These are phyloP conservation scores for Ophion obscuratus DNA, from an alignment of 2,888 invertebrate species.

Conservation along the genomic window DNA sequence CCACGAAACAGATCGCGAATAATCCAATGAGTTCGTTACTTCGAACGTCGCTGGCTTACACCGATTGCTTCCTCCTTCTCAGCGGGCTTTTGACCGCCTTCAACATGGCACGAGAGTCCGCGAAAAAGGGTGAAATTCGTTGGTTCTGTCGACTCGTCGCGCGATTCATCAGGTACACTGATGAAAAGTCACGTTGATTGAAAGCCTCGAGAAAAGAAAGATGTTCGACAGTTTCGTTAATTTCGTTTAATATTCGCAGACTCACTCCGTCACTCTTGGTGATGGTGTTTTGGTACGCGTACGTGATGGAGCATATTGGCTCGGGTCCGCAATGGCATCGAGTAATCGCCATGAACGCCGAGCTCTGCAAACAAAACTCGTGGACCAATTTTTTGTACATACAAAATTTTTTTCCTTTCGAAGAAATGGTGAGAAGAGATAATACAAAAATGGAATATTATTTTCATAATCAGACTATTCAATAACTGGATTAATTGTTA, in stretches of 20 bases:
- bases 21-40: conserved; percentile 87
- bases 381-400: conserved; percentile 89
- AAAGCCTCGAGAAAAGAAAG: background rate
- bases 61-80: conserved; percentile 88
- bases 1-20: conserved; percentile 84
- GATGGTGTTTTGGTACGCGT: conserved; percentile 88
- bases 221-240: background rate
- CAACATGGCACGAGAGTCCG: conserved; percentile 86
- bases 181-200: conserved; percentile 7
- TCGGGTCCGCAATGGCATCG: conserved; percentile 89
- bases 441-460: background rate
- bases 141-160: conserved; percentile 86
- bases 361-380: conserved; percentile 88
- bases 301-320: conserved; percentile 88
- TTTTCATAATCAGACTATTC: too few species aligned
- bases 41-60: conserved; percentile 88
- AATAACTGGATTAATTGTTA: background rate
- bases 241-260: conserved; percentile 81
- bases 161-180: conserved; percentile 87
- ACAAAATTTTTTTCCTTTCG: conserved; percentile 89
- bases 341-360: conserved; percentile 87
- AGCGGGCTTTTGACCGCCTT: conserved; percentile 88
- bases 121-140: conserved; percentile 85
- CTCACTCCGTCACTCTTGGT: conserved; percentile 88
- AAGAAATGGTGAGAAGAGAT: conserved; percentile 87